Base-by-base conservation (phyloP, 2,888 invertebrate genomes). In the Serripes groenlandicus region DNA sequence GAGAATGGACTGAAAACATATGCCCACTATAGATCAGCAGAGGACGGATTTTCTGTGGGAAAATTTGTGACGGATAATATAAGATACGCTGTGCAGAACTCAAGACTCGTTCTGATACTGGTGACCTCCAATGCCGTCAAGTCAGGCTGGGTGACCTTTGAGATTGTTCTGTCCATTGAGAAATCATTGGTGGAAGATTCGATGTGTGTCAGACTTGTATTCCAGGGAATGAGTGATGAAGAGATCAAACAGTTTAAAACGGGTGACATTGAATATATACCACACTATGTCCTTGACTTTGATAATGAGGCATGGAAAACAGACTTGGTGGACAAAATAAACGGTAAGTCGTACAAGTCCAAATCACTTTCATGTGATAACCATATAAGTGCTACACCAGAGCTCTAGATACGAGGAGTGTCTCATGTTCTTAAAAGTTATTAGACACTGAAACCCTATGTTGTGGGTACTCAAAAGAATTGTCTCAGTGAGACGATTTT, bases 81-180 rank as follows among this genome's bases (percentile, higher is more conserved):
- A 15, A 37, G 64, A 18, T 62, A 66, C 18, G 79, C 80, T 7
- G 72, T 83, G 1, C 49, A 77, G 34, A 21, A 35, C 32, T 83
- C 83, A 15, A 71, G 71, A 35, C 70, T 23, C 0, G 60, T 77
- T n/a, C 52, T 83, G 70, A 77, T 83, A 68, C 58, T 83, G 32
- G 32, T 83, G 35, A 80, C 83, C 11, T n/a, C 32, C 28, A 77
- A 80, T 15, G 79, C 83, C 3, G 3, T 83, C 7, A 58, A 60
- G 30, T 77, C 77, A 35, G 70, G 75, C 18, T 84, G 84, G 84
- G 84, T 84, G 5, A 75, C 70, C 0, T 80, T 75, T 42, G 84
- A 84, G 52, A 71, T 80, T 3, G 26, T 84, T n/a, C 52, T 84
- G 52, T 49, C 80, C 0, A 32, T 84, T 1, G 84, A 84, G 62